phyloP scores from a whole-genome alignment of 2,888 invertebrate species.

The Folsomia candida region DNA sequence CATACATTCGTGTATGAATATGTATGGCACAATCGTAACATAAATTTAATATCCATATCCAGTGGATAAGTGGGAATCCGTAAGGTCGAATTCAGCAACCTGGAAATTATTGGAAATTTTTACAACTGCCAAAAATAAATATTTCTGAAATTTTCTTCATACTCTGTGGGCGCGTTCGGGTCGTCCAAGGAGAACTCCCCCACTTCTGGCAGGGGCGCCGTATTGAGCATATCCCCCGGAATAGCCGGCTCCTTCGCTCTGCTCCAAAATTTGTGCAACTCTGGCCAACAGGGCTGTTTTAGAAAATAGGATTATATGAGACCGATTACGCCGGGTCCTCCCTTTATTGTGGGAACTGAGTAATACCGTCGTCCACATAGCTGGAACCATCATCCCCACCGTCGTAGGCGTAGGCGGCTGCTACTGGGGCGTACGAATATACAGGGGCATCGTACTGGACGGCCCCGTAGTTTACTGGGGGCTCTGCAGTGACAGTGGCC shows the following conservation, averaged over 20 bases:
- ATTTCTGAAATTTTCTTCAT: too few relatives aligned
- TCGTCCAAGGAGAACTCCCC: slow-evolving; percentile 17
- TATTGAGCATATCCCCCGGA: neutral
- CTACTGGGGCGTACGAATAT: neutral
- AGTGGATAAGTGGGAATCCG: neutral
- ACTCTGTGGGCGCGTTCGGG: slow-evolving; percentile 27
- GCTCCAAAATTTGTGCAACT: slow-evolving; percentile 28
- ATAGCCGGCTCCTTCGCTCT: slow-evolving; percentile 13
- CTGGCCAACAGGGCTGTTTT: slow-evolving; percentile 36
- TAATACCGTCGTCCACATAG: slow-evolving; percentile 17
- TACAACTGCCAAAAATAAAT: too few relatives aligned
- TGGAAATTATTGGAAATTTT: too few relatives aligned
- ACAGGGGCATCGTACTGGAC: slow-evolving; percentile 6
- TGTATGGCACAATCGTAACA: too few relatives aligned
- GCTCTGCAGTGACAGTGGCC: slow-evolving; percentile 27
- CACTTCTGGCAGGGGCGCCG: slow-evolving; percentile 11
- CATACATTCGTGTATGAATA: too few relatives aligned
- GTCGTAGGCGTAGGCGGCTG: neutral
- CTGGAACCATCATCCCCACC: neutral
- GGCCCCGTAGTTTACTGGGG: slow-evolving; percentile 29
- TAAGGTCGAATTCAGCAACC: slow-evolving; percentile 24
- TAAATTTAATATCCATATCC: too few relatives aligned
- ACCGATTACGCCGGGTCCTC: too few relatives aligned
- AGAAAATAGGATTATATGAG: too few relatives aligned
- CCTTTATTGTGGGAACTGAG: too few relatives aligned